Evolutionary conservation across 1,140 invertebrate genomes (phyloP).

Genomic region (Sycophila sp.): DNA sequence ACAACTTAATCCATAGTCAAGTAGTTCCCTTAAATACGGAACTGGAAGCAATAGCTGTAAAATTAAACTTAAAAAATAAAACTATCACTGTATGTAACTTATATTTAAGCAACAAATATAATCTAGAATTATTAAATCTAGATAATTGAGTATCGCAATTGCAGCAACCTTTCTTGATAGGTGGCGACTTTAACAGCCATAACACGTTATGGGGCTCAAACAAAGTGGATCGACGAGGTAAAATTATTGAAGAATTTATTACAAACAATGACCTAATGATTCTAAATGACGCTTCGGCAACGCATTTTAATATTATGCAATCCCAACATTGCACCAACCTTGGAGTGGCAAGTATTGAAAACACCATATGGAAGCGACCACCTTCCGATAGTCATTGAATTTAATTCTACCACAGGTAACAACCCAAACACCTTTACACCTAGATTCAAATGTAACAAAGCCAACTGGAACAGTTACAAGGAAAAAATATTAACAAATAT

Average conservation of each 20-base stretch:
- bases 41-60: slow-evolving; percentile 43
- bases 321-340: slow-evolving; percentile 36
- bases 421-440: slow-evolving; percentile 30
- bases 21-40: slow-evolving; percentile 45
- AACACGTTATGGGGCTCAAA: slow-evolving; percentile 49
- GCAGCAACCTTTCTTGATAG: slow-evolving; percentile 46
- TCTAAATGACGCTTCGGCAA: slow-evolving; percentile 43
- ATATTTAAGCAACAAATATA: slow-evolving; percentile 47
- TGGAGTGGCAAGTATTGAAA: slow-evolving; percentile 48
- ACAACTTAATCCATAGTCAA: slow-evolving; percentile 34
- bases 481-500: not conserved
- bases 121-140: slow-evolving; percentile 4
- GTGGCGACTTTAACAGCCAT: slow-evolving; percentile 54
- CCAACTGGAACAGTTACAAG: slow-evolving; percentile 26
- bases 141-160: slow-evolving; percentile 35
- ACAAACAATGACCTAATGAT: slow-evolving; percentile 34
- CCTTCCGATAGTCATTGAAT: slow-evolving; percentile 44
- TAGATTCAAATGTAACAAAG: slow-evolving; percentile 44
- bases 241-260: slow-evolving; percentile 43
- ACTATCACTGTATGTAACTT: slow-evolving; percentile 46
- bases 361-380: slow-evolving; percentile 52
- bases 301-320: slow-evolving; percentile 47
- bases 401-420: slow-evolving; percentile 13
- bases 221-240: slow-evolving; percentile 45
- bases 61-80: not conserved